A percentile compares a stretch with the other conserved stretches of the same genome.
Conservation (phyloP, 1,140 invertebrate genomes). For the Rhyacophila brunnea region DNA sequence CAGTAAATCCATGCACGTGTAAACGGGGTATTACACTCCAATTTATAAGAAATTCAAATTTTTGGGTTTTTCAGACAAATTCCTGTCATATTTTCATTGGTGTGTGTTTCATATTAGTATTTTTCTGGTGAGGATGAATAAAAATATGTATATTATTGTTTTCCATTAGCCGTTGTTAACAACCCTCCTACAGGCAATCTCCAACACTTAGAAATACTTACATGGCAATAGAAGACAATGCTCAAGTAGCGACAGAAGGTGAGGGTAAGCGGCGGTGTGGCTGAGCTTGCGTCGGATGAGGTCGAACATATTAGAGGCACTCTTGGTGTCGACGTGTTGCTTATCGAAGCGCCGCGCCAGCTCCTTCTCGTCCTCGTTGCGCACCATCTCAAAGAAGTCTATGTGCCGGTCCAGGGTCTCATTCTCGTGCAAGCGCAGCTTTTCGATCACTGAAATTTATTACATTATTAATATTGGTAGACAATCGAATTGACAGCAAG, state of each 20-base stretch:
- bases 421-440: conserved; percentile 88
- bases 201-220: conserved; percentile 67
- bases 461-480: no score
- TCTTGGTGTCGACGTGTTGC: conserved; percentile 93
- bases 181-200: no score
- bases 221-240: conserved; percentile 88
- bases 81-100: no score
- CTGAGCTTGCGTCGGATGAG: conserved; percentile 85
- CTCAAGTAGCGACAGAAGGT: conserved; percentile 87
- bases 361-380: conserved; percentile 95
- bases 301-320: conserved; percentile 92
- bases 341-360: conserved; percentile 86
- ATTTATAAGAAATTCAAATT: no score
- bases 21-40: no score
- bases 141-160: no score
- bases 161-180: no score
- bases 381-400: conserved; percentile 98
- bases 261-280: conserved; percentile 90
- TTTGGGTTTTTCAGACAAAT: no score
- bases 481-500: no score
- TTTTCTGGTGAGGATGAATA: no score
- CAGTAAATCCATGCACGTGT: no score
- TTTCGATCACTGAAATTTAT: conserved; percentile 74
- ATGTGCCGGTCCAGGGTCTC: conserved; percentile 88
- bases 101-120: no score